Conservation (phyloP, 2,113 vertebrate species). For the Phaethon lepturus region DNA sequence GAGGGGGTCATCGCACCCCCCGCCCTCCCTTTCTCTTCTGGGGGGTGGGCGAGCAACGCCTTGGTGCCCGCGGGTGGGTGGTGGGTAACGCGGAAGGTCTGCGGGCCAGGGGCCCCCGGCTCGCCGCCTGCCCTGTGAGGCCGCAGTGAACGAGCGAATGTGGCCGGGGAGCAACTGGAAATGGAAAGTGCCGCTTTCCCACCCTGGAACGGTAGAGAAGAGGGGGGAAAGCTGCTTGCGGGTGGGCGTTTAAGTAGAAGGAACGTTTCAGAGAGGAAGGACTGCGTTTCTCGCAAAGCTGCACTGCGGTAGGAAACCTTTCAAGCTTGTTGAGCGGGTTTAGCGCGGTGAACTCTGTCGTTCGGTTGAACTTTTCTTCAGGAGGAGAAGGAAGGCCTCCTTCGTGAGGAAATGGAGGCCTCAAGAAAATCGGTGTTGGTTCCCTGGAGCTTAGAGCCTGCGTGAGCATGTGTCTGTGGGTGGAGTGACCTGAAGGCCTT, state of each 20-base stretch:
- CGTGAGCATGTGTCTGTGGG: not conserved
- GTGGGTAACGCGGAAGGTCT: accelerated
- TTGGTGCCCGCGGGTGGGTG: not conserved
- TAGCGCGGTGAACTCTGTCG: too few species aligned
- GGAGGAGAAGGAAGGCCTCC: too few species aligned
- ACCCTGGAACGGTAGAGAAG: accelerated
- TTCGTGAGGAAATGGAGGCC: conserved; percentile 4
- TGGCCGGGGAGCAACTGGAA: not conserved
- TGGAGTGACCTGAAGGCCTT: not conserved
- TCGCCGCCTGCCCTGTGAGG: accelerated
- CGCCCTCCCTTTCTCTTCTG: too few species aligned
- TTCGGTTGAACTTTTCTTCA: not conserved
- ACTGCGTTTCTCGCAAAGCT: not conserved
- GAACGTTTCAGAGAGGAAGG: not conserved
- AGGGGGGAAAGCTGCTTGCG: accelerated
- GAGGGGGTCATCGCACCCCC: accelerated
- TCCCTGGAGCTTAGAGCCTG: not conserved
- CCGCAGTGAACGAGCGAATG: accelerated
- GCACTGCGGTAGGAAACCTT: not conserved
- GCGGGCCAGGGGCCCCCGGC: accelerated
- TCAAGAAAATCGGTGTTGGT: not conserved
- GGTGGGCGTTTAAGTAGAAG: not conserved
- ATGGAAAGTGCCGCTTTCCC: accelerated
- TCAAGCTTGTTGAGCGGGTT: not conserved
- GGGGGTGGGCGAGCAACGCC: not conserved